phyloP scores from a whole-genome alignment of 2,113 vertebrate genomes.

The Apus apus region DNA sequence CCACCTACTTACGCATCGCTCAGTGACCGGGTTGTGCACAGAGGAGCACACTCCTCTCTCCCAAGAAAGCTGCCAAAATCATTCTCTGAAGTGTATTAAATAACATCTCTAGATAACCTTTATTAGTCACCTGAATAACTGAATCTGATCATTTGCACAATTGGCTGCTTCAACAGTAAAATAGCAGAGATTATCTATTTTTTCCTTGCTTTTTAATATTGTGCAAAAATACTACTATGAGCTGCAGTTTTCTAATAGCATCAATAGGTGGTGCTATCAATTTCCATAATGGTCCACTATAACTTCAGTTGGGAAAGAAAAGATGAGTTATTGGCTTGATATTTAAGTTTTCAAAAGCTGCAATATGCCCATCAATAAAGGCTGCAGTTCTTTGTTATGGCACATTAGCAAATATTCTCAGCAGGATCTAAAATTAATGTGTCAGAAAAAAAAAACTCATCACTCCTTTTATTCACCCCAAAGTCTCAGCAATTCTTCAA shows the following conservation, averaged over 20 bases:
- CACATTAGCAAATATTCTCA: neutral
- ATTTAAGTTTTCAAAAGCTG: neutral
- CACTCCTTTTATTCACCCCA: neutral
- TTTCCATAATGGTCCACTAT: neutral
- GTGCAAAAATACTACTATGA: neutral
- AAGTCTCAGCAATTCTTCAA: constrained; percentile 45
- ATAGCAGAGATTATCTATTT: neutral
- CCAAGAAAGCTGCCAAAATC: neutral
- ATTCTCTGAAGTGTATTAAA: neutral
- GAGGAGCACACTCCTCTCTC: neutral
- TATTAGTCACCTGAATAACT: neutral
- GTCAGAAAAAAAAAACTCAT: neutral
- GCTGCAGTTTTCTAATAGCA: neutral
- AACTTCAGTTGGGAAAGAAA: neutral
- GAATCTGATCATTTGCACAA: neutral
- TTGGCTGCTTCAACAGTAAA: neutral
- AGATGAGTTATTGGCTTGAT: fast-evolving
- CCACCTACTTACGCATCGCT: too few relatives aligned
- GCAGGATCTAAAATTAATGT: neutral
- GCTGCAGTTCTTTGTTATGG: neutral
- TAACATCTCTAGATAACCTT: neutral
- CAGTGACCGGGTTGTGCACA: neutral
- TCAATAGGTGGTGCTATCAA: constrained; percentile 51
- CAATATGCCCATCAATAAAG: neutral
- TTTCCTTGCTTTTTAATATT: neutral